A percentile compares a stretch with the other conserved stretches of the same genome.
Conservation (phyloP, 2,113 vertebrate genomes). For the Anas platyrhynchos region DNA sequence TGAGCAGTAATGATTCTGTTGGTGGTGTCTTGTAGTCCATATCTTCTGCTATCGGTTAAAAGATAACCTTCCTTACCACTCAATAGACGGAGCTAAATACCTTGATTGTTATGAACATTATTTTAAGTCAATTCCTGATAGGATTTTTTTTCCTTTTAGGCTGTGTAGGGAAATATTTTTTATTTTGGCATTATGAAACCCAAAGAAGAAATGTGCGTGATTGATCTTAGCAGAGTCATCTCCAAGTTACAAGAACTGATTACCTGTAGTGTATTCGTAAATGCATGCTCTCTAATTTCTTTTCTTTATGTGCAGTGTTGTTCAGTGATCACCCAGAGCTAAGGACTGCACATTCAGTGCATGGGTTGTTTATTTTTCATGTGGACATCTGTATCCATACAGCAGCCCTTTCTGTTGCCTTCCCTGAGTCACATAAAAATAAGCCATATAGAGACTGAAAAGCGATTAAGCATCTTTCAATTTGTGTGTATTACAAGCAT, state of each 20-base stretch:
- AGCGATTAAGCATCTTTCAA: neutral
- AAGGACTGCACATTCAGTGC: neutral
- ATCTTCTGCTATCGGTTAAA: neutral
- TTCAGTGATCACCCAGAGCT: neutral
- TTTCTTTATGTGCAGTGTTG: neutral
- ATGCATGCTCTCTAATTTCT: neutral
- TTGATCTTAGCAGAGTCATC: neutral
- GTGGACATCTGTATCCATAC: neutral
- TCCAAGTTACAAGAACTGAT: neutral
- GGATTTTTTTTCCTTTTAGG: no score
- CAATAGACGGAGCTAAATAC: neutral
- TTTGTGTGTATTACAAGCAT: no score
- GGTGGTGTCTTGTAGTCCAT: neutral
- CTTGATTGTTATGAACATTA: accelerated
- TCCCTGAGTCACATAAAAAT: neutral
- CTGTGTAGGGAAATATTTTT: neutral
- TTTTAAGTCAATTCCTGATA: neutral
- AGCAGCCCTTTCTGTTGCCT: neutral
- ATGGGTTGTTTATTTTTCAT: accelerated
- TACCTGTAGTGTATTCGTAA: neutral
- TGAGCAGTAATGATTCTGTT: neutral
- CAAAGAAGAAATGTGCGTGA: neutral
- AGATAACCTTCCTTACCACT: neutral
- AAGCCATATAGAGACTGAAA: neutral
- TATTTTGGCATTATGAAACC: accelerated